Conservation (phyloP, 2,113 vertebrate species). For the Neogale vison region DNA sequence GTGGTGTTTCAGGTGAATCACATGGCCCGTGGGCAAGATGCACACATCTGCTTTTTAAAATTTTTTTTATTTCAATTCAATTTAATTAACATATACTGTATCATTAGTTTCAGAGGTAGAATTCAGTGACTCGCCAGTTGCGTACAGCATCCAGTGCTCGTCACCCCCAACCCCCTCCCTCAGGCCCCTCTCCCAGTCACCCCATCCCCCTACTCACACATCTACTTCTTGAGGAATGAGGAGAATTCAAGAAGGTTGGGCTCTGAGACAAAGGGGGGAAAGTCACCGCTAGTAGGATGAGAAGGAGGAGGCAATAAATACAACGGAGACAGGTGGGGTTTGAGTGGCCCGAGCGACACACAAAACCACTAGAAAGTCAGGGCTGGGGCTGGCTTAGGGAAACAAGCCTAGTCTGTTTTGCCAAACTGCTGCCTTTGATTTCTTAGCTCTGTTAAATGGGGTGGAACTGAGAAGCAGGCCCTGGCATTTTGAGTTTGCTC, state of each 20-base stretch:
- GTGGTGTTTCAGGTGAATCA: neutral
- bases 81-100: neutral
- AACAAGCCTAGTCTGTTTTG: neutral
- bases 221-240: neutral
- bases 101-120: neutral
- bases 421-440: neutral
- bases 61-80: neutral
- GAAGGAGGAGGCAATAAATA: neutral
- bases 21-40: neutral
- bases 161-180: neutral
- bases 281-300: neutral
- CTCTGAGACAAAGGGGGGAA: neutral
- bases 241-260: neutral
- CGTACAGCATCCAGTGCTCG: neutral
- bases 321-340: neutral
- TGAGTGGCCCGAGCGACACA: neutral
- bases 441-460: neutral
- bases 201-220: neutral
- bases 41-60: neutral
- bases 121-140: neutral
- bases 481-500: neutral
- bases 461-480: neutral
- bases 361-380: neutral
- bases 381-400: neutral
- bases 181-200: neutral